A percentile compares a stretch with the other conserved stretches of the same genome.
phyloP scores from a whole-genome alignment of 2,888 invertebrate species.

The Calliphora vomitoria region DNA sequence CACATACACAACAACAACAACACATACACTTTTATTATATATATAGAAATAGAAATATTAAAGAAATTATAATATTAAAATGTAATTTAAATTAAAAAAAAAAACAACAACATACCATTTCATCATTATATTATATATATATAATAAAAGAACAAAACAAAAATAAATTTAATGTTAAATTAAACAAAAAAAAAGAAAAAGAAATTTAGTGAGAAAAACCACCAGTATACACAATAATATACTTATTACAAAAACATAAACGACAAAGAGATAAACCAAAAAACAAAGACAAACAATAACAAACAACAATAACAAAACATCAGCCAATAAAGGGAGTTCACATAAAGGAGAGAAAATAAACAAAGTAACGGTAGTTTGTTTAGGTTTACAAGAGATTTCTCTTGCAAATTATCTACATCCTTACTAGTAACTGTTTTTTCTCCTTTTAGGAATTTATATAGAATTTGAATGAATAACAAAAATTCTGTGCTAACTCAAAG shows the following conservation, averaged over 20 bases:
- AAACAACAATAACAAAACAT: conserved; percentile 28
- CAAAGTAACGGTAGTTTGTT: neutral
- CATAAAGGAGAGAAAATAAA: conserved; percentile 11
- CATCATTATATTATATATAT: conserved; percentile 58
- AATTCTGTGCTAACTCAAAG: conserved; percentile 13
- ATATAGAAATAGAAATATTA: conserved; percentile 52
- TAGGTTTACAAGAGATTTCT: too few relatives aligned
- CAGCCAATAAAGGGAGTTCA: conserved; percentile 62
- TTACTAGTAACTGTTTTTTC: neutral
- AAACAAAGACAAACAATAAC: conserved; percentile 60
- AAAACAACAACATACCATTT: conserved; percentile 60
- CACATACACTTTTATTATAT: conserved; percentile 47
- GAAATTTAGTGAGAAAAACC: conserved; percentile 73
- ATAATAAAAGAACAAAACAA: conserved; percentile 38
- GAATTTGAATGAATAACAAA: neutral
- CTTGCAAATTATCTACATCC: too few relatives aligned
- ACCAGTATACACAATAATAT: conserved; percentile 72
- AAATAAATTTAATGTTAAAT: conserved; percentile 62
- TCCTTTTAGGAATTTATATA: conserved; percentile 24
- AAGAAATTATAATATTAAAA: conserved; percentile 65
- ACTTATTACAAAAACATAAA: conserved; percentile 54
- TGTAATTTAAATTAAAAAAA: conserved; percentile 71
- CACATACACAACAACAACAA: conserved; percentile 47
- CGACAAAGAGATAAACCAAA: conserved; percentile 70
- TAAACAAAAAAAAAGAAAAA: conserved; percentile 30